These are phyloP conservation scores for Spea bombifrons DNA, from an alignment of 2,113 vertebrate species.

Conservation along the genomic window DNA sequence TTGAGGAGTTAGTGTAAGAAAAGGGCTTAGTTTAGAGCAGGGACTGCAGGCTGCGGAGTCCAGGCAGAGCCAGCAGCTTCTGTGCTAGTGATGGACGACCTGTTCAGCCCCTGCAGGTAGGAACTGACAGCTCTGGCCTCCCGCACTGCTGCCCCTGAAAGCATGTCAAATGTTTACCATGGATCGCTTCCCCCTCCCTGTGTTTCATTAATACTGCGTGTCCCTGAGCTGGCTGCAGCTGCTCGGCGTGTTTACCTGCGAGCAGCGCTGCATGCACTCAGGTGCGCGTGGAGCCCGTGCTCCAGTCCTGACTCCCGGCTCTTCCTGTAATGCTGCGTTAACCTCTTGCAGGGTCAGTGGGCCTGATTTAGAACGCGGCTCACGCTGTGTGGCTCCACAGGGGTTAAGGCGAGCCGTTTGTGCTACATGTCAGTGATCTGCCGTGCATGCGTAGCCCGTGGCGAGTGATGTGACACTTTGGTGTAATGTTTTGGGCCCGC, in stretches of 20 bases:
- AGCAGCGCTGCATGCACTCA: constrained; percentile 42
- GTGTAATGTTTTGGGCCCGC: constrained; percentile 55
- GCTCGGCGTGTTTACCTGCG: constrained; percentile 45
- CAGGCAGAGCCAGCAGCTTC: constrained; percentile 65
- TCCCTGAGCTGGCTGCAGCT: constrained; percentile 42
- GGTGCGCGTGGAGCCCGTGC: constrained; percentile 44
- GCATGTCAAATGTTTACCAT: constrained; percentile 32
- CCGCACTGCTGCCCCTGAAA: constrained; percentile 53
- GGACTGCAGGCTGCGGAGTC: constrained; percentile 51
- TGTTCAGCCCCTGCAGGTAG: constrained; percentile 95
- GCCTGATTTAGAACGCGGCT: not conserved
- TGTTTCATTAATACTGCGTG: constrained; percentile 55
- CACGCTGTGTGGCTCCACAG: not conserved
- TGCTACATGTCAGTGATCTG: not conserved
- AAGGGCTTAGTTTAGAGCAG: constrained; percentile 67
- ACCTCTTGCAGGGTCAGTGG: constrained; percentile 6
- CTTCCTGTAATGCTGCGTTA: constrained; percentile 23
- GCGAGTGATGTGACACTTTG: constrained; percentile 16
- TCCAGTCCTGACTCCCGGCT: not conserved
- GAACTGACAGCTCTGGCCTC: constrained; percentile 65
- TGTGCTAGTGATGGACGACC: constrained; percentile 88
- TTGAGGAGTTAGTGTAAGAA: constrained; percentile 85
- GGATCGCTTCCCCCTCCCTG: not conserved
- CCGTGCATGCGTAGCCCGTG: not conserved
- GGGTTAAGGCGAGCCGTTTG: not conserved